Percentiles rank a stretch among this genome's conserved stretches.
phyloP scores from a whole-genome alignment of 2,888 invertebrate species.

The Melieria picta region DNA sequence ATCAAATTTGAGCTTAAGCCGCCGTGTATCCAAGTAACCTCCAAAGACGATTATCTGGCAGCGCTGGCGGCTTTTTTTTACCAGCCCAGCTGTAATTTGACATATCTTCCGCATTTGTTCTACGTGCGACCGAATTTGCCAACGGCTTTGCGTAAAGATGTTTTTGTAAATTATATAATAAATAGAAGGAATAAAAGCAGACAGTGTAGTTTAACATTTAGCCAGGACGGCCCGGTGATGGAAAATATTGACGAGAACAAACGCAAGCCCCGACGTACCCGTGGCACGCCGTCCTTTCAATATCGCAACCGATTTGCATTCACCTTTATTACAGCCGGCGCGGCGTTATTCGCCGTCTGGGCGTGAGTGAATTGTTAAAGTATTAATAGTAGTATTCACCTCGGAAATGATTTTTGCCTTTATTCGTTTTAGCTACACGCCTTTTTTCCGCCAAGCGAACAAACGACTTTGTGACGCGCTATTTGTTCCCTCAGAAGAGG shows the following conservation, averaged over 20 bases:
- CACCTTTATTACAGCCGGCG: conserved; percentile 66
- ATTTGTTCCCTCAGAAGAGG: conserved; percentile 47
- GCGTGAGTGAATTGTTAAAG: conserved; percentile 47
- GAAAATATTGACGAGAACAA: conserved; percentile 67
- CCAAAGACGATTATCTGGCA: too few species aligned
- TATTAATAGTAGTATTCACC: background rate
- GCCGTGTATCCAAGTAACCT: too few species aligned
- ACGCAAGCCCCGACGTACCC: conserved; percentile 74
- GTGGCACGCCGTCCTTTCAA: conserved; percentile 73
- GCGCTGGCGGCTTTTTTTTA: too few species aligned
- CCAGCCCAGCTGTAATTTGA: too few species aligned
- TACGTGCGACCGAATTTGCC: too few species aligned
- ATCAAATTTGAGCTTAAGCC: too few species aligned
- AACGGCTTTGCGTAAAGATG: too few species aligned
- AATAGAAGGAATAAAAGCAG: too few species aligned
- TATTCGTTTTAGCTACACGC: conserved; percentile 50
- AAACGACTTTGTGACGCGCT: conserved; percentile 45
- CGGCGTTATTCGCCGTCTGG: conserved; percentile 53
- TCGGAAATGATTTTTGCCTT: background rate
- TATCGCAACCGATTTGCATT: conserved; percentile 70
- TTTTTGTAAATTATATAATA: too few species aligned
- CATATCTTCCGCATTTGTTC: too few species aligned
- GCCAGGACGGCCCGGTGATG: conserved; percentile 49
- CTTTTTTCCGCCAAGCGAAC: conserved; percentile 52
- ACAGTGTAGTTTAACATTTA: too few species aligned